A percentile compares a stretch with the other conserved stretches of the same genome.
These are phyloP conservation scores for Halcyon smyrnensis DNA, from an alignment of 2,797 vertebrate genomes.

Conservation along the genomic window DNA sequence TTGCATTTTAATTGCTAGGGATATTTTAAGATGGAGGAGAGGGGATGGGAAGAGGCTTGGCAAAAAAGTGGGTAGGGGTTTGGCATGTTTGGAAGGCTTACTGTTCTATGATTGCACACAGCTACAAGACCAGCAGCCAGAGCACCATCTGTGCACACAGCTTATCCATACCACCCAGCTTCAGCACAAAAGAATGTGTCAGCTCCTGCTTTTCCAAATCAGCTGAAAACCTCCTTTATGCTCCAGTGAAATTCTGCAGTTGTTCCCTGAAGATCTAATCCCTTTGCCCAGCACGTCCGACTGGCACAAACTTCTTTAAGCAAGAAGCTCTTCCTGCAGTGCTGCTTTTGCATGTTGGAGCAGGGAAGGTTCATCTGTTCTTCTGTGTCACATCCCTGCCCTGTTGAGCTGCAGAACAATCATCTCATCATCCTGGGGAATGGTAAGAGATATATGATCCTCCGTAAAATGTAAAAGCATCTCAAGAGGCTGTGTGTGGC, in stretches of 20 bases:
- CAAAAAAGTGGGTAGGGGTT: not conserved
- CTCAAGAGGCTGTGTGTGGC: not conserved
- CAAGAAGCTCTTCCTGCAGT: not conserved
- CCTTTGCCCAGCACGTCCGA: not conserved
- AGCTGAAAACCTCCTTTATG: not conserved
- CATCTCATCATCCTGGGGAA: not conserved
- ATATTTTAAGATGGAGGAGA: conserved; percentile 32
- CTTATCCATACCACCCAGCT: not conserved
- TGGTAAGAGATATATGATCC: not conserved
- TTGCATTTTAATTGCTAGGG: conserved; percentile 26
- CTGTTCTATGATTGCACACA: not conserved
- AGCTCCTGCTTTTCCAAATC: not conserved
- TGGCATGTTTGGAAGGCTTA: not conserved
- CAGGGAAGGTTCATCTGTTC: not conserved
- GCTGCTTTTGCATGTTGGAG: not conserved
- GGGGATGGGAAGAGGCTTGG: not conserved
- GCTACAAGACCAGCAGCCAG: conserved; percentile 9
- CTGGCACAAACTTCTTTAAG: not conserved
- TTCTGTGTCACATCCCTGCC: not conserved
- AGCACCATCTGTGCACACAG: conserved; percentile 36
- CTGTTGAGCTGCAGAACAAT: not conserved
- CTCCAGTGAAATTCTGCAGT: not conserved
- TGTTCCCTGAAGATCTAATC: not conserved
- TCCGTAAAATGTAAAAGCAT: not conserved
- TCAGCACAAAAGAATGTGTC: not conserved